Evolutionary conservation across 2,113 vertebrate species (phyloP).

Genomic region (Porphyrio hochstetteri): DNA sequence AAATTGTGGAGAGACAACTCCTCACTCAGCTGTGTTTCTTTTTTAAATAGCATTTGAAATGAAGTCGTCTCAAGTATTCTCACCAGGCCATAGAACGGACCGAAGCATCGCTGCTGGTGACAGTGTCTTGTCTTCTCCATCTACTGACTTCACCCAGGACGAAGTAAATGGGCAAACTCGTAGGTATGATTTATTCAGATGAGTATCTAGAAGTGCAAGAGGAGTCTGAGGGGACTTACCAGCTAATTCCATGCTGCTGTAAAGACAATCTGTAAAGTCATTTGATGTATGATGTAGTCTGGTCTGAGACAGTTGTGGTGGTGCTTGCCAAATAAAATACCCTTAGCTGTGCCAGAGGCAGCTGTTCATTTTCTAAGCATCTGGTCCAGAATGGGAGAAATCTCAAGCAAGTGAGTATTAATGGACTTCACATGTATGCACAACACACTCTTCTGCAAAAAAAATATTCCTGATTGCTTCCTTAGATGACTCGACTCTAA

Average conservation of each 20-base stretch:
- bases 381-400: slow-evolving; percentile 40
- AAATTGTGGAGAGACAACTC: not conserved
- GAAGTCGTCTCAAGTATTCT: slow-evolving; percentile 33
- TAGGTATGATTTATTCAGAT: slow-evolving; percentile 67
- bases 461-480: slow-evolving; percentile 18
- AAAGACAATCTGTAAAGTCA: slow-evolving; percentile 55
- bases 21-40: not conserved
- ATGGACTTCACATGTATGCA: slow-evolving; percentile 28
- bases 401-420: slow-evolving; percentile 23
- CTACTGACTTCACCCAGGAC: slow-evolving; percentile 4
- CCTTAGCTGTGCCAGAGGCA: slow-evolving; percentile 53
- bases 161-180: slow-evolving; percentile 3
- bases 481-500: not conserved
- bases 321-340: slow-evolving; percentile 62
- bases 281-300: slow-evolving; percentile 44
- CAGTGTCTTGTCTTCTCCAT: not conserved
- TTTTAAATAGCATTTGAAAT: slow-evolving; percentile 27
- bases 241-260: slow-evolving; percentile 24
- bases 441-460: not conserved
- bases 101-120: not conserved
- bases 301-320: not conserved
- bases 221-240: not conserved
- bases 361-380: slow-evolving; percentile 44
- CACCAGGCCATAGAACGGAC: slow-evolving; percentile 10
- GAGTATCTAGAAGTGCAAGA: not conserved